Base-by-base conservation (phyloP, 53 echinoderm and acorn worm species). In the Actinopyga echinites region DNA sequence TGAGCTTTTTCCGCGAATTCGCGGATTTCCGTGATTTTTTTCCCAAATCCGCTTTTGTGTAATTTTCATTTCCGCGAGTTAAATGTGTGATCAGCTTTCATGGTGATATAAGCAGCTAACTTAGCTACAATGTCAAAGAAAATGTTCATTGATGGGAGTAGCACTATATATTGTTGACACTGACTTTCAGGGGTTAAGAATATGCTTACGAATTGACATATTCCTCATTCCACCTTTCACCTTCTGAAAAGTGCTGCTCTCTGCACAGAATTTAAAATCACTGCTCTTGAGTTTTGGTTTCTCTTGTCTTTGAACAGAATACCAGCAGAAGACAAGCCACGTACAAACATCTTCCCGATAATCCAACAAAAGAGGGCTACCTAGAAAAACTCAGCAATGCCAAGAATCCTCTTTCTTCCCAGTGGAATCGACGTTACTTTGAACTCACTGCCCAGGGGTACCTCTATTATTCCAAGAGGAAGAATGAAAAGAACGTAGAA, bases 351-450 rank as follows among this genome's bases (percentile, higher is more conserved):
- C 71, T 85, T 40, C 89, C 85, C 61, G 83, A 84, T 64, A 99
- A 92, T 73, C 99, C 94, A 21, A 97, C 97, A 42, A 92, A 99
- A 68, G 99, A 99, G 85, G 99, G 99, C 7, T 94, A 91, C 83
- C 53, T 99, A 81, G 99, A 99, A 34, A 99, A 99, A 59, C 75
- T 99, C 2, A 92, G 92, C 85, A 92, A 87, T 28, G 85, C 88
- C 56, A 92, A 92, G 57, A 80, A 85, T 21, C 99, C 95, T 75
- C 92, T 95, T 17, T 89, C 95, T 20, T 93, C 93, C 6, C 91
- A 91, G 74, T 99, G 99, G 99, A 94, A 99, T 65, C 78, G 92
- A 49, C 99, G 99, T n/a, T 99, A 91, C 84, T 99, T 99, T 89
- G 99, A 99, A 78, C 89, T 99, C 6, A 92, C 94, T 23, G 86